Conservation (phyloP, 1,140 invertebrate species). For the Caenorhabditis latens region DNA sequence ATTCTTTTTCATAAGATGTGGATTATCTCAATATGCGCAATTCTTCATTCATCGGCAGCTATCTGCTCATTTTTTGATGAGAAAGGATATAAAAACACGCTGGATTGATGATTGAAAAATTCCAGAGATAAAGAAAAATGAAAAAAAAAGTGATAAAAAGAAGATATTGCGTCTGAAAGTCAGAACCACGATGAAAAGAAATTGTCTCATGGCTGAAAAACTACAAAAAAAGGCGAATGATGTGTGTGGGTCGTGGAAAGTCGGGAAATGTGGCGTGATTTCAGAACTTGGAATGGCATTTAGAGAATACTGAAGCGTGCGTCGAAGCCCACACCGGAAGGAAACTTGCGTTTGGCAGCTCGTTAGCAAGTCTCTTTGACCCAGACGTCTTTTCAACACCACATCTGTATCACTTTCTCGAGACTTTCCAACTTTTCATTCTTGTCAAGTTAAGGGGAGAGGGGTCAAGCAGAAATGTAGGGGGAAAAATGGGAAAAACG, state of each 20-base stretch:
- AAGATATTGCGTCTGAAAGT: background rate
- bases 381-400: conserved; percentile 21
- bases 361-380: conserved; percentile 54
- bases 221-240: background rate
- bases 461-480: background rate
- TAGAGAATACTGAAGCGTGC: conserved; percentile 33
- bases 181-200: background rate
- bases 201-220: background rate
- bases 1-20: conserved; percentile 24
- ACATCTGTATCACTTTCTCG: conserved; percentile 35
- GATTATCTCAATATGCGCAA: conserved; percentile 25
- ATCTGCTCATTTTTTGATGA: background rate
- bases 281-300: conserved; percentile 53
- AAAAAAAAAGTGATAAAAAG: background rate
- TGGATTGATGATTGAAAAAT: conserved; percentile 7
- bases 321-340: conserved; percentile 44
- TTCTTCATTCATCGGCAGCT: background rate
- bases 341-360: conserved; percentile 55
- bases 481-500: too few species aligned
- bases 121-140: background rate
- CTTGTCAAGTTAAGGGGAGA: background rate
- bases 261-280: conserved; percentile 54
- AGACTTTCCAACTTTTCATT: background rate
- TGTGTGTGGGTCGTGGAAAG: background rate
- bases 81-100: background rate